Conservation (phyloP, 2,888 invertebrate species). For the Lithophane socia region DNA sequence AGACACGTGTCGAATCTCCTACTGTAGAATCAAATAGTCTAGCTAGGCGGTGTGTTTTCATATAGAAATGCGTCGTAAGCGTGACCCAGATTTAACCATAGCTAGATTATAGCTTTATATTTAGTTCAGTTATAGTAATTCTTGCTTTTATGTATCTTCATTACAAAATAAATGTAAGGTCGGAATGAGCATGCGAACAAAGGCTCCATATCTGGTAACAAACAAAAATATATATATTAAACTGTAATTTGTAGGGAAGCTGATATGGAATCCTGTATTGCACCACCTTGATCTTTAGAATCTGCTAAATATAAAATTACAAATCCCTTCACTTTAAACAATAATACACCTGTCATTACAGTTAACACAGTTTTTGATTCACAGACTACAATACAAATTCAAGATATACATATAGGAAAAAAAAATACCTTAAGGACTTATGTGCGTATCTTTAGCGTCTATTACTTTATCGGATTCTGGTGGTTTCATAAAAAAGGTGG, state of each 20-base stretch:
- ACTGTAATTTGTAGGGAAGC: constrained; percentile 2
- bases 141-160: neutral
- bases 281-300: constrained; percentile 45
- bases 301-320: constrained; percentile 21
- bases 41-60: constrained; percentile 40
- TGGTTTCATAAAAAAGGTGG: constrained; percentile 20
- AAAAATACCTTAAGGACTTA: neutral
- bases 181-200: neutral
- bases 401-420: neutral
- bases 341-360: neutral
- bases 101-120: constrained; percentile 49
- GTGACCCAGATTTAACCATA: constrained; percentile 59
- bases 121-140: constrained; percentile 32
- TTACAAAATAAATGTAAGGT: constrained; percentile 15
- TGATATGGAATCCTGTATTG: constrained; percentile 3
- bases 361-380: neutral
- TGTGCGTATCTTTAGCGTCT: neutral
- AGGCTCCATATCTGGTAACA: neutral
- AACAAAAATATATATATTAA: neutral
- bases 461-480: constrained; percentile 12
- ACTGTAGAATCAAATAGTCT: constrained; percentile 40
- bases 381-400: neutral
- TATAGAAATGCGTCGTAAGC: constrained; percentile 54
- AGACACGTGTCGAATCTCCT: constrained; percentile 47
- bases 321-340: constrained; percentile 40